phyloP scores from a whole-genome alignment of 1,140 invertebrate genomes.

The Rhagoletis zephyria region DNA sequence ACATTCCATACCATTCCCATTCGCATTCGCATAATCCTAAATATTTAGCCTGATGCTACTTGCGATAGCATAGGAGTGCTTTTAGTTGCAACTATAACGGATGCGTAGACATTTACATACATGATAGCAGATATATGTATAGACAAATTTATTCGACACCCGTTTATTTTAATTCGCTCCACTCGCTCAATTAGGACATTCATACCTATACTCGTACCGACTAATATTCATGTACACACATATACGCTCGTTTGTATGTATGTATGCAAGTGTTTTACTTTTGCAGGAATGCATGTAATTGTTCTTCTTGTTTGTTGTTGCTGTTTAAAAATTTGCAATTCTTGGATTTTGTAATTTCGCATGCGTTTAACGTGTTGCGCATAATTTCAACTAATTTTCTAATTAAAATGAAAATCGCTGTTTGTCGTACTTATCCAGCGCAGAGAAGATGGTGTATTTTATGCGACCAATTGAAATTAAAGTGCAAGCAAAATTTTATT shows the following conservation, averaged over 20 bases:
- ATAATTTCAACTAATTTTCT: constrained; percentile 73
- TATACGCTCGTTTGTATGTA: background rate
- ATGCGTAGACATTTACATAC: constrained; percentile 6
- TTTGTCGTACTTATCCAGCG: constrained; percentile 47
- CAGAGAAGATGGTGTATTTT: constrained; percentile 21
- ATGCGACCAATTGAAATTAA: constrained; percentile 37
- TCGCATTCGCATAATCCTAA: no score
- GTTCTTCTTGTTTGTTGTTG: constrained; percentile 30
- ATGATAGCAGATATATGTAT: background rate
- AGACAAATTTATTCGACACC: constrained; percentile 45
- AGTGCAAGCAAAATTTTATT: background rate
- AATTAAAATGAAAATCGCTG: constrained; percentile 72
- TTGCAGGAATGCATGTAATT: constrained; percentile 39
- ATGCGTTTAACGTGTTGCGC: constrained; percentile 72
- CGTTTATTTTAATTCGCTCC: constrained; percentile 42
- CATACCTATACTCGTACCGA: background rate
- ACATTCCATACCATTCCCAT: background rate
- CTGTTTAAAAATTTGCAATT: constrained; percentile 45
- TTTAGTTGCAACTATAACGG: constrained; percentile 50
- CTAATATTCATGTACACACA: background rate
- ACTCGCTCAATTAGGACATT: constrained; percentile 24
- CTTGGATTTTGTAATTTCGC: constrained; percentile 55
- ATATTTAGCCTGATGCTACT: constrained; percentile 9
- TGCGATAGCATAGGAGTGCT: constrained; percentile 9
- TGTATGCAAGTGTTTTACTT: background rate